Evolutionary conservation across 2,797 vertebrate species (phyloP), one percentile per base, ranked within the genome.

Genomic region (Steatocranus sp.): DNA sequence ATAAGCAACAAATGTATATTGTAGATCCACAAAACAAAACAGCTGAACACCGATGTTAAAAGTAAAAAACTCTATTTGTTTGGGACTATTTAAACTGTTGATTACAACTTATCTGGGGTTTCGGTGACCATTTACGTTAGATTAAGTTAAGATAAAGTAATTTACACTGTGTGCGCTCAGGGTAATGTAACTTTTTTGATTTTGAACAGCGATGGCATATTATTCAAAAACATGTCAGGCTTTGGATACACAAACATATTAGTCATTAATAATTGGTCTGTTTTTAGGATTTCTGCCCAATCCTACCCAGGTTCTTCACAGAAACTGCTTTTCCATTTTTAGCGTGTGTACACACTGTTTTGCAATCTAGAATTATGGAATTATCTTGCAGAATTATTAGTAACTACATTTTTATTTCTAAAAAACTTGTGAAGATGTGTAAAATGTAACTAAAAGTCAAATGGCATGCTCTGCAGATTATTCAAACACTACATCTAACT

Each of bases 41-140:
- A 73, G 17, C 68, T 73, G 10, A 46, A 27, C 14, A 43, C 23
- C 0, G 5, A 68, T 68, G 23, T 46, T 46, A 73, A 73, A 43
- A 68, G 14, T 43, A 36, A 63, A 20, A 23, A 38, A 8, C 18
- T 38, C 54, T 32, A 56, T 56, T 70, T 46, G 0, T 18, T 46
- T 11, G 15, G 15, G 41, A 30, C 9, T 46, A 70, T 27, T 43
- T 7, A 11, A 70, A 27, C 20, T 25, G 0, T 0, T 41, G 34
- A 66, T 41, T 41, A 41, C 3, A 43, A 68, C 14, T 11, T 10
- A 43, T 68, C 14, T 11, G 20, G 7, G 17, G 14, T 17, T 43
- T 43, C 2, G 5, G 2, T 68, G 38, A 70, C 10, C 14, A 48
- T 30, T 8, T 73, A 30, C 11, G 5, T 8, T 23, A 6, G n/a